Evolutionary conservation across 2,888 invertebrate genomes (phyloP).

Genomic region (Brachyptera risi): DNA sequence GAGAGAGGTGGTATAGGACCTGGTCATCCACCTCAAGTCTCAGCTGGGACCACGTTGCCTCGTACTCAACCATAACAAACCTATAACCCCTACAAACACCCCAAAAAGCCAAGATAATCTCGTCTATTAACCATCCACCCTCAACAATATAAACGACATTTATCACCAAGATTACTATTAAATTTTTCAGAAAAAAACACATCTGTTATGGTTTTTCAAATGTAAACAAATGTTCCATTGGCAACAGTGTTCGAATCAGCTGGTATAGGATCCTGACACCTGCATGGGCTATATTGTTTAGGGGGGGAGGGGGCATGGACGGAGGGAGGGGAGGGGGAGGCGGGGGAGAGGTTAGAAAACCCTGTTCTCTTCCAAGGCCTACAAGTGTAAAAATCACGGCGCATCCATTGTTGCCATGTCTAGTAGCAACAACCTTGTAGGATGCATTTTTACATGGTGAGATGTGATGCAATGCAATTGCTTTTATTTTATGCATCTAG

Average conservation of each 20-base stretch:
- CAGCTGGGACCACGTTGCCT: conserved; percentile 16
- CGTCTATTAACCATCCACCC: neutral
- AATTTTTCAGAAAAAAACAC: neutral
- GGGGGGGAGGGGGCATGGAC: neutral
- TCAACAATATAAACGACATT: neutral
- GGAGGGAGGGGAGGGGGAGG: neutral
- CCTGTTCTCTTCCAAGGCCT: neutral
- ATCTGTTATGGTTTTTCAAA: conserved; percentile 3
- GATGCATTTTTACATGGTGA: neutral
- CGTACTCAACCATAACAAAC: conserved; percentile 8
- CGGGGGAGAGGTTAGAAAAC: neutral
- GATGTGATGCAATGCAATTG: neutral
- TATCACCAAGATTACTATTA: neutral
- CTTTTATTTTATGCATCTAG: neutral
- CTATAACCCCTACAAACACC: conserved; percentile 6
- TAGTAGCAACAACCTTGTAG: neutral
- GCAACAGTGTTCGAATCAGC: conserved; percentile 8
- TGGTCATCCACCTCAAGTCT: conserved; percentile 14
- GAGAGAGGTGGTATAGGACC: neutral
- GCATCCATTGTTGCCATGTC: conserved; percentile 19
- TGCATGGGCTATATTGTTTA: neutral
- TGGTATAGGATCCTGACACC: conserved; percentile 9
- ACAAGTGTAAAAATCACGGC: conserved; percentile 11
- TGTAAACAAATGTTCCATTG: conserved; percentile 11
- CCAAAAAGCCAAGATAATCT: neutral